phyloP scores from a whole-genome alignment of 2,888 invertebrate species.

The Neoaliturus tenellus region DNA sequence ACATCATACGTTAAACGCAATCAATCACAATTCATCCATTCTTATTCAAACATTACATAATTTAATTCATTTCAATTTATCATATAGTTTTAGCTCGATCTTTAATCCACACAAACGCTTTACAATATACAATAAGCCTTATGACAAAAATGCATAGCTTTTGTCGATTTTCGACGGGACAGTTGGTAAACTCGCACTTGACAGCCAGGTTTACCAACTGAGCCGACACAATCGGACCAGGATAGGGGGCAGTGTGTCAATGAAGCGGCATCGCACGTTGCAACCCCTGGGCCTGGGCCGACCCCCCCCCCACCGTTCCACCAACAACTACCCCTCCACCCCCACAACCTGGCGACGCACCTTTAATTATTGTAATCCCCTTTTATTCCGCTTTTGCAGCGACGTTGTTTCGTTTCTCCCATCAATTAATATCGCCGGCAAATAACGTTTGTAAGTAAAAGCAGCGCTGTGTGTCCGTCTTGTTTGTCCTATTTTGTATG shows the following conservation, averaged over 20 bases:
- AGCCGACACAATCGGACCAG: not conserved
- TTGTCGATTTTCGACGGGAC: too few relatives aligned
- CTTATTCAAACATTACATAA: too few relatives aligned
- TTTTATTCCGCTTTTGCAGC: slow-evolving; percentile 21
- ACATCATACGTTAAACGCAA: too few relatives aligned
- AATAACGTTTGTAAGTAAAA: slow-evolving; percentile 7
- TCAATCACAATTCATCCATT: too few relatives aligned
- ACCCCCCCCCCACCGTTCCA: not conserved
- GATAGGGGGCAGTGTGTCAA: slow-evolving; percentile 14
- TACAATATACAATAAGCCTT: too few relatives aligned
- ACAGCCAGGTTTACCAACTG: not conserved
- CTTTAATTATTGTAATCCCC: slow-evolving; percentile 51
- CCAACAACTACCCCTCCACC: not conserved
- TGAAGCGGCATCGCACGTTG: not conserved
- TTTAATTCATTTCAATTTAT: too few relatives aligned
- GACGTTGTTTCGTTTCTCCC: not conserved
- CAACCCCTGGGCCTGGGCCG: too few relatives aligned
- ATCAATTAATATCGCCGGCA: slow-evolving; percentile 29
- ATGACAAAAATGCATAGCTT: too few relatives aligned
- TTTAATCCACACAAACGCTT: too few relatives aligned
- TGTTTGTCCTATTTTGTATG: not conserved
- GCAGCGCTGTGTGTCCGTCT: not conserved
- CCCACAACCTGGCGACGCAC: slow-evolving; percentile 1
- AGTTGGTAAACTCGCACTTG: too few relatives aligned
- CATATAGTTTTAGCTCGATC: too few relatives aligned